Percentiles rank a stretch among this genome's conserved stretches.
Evolutionary conservation across 35 echinoderm and acorn worm species (phyloP).

Genomic region (Acanthaster planci): DNA sequence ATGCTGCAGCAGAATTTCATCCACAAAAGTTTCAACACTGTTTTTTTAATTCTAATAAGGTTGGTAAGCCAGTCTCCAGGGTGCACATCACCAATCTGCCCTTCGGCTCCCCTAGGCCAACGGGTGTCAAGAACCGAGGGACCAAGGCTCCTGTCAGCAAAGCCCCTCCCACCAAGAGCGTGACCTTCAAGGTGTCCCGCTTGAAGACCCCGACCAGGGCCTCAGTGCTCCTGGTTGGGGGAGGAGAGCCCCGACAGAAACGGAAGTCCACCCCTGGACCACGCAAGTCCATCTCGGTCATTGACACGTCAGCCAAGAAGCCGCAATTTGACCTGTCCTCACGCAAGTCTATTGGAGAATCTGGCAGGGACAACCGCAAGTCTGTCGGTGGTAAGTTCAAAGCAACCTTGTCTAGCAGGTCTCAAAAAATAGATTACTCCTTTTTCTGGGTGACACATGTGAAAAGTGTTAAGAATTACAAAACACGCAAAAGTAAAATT

Average conservation of each 20-base stretch:
- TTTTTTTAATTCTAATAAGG: background rate
- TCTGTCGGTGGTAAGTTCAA: constrained; percentile 42
- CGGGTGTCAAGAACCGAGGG: background rate
- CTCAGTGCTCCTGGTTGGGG: constrained; percentile 21
- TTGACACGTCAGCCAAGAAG: constrained; percentile 14
- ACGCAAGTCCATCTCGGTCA: constrained; percentile 50
- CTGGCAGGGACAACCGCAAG: constrained; percentile 24
- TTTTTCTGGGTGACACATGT: too few species aligned
- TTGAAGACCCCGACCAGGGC: constrained; percentile 71
- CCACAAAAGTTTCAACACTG: too few species aligned
- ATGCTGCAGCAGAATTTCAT: too few species aligned
- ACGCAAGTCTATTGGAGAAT: constrained; percentile 53
- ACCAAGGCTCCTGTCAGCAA: background rate
- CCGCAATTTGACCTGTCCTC: background rate
- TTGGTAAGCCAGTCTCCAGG: background rate
- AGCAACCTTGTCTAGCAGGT: background rate
- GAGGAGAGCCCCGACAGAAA: constrained; percentile 24
- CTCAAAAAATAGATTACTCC: too few species aligned
- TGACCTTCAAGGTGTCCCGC: constrained; percentile 36
- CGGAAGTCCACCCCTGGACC: constrained; percentile 47
- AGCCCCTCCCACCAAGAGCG: background rate
- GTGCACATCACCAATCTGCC: background rate
- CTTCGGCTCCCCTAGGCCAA: constrained; percentile 1
- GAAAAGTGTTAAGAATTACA: too few species aligned
- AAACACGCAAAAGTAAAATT: too few species aligned